Percentiles rank a stretch among this genome's conserved stretches.
phyloP scores from a whole-genome alignment of 2,888 invertebrate species.

The Linnaemya tessellans region DNA sequence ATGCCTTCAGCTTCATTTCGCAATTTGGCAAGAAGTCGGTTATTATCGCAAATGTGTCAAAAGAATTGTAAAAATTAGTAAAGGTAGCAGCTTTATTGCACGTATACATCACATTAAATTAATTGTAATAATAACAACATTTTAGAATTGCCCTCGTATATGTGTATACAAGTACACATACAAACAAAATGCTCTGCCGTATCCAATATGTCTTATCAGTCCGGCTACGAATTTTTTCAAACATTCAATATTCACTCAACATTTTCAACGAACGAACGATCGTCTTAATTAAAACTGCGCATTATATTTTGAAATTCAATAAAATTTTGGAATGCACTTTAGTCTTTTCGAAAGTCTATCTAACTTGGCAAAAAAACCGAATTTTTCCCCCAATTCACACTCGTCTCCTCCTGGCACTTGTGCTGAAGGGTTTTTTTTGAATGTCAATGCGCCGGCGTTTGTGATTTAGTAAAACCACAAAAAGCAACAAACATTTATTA shows the following conservation, averaged over 20 bases:
- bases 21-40: no score
- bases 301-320: slow-evolving; percentile 47
- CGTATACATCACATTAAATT: no score
- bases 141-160: neutral
- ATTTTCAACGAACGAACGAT: slow-evolving; percentile 33
- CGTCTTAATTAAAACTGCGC: slow-evolving; percentile 44
- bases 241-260: slow-evolving; percentile 7
- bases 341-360: neutral
- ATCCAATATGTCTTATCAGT: no score
- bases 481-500: slow-evolving; percentile 45
- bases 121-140: neutral
- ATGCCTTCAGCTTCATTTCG: no score
- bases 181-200: no score
- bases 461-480: slow-evolving; percentile 43
- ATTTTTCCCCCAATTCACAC: slow-evolving; percentile 8
- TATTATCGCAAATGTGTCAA: no score
- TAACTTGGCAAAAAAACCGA: slow-evolving; percentile 15
- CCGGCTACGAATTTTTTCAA: neutral
- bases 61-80: no score
- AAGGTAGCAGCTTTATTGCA: no score
- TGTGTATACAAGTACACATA: neutral
- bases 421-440: slow-evolving; percentile 19
- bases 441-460: slow-evolving; percentile 70
- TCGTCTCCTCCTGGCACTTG: slow-evolving; percentile 37
- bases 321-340: slow-evolving; percentile 56